Base-by-base conservation (phyloP, 2,113 vertebrate species). In the Vulpes lagopus region DNA sequence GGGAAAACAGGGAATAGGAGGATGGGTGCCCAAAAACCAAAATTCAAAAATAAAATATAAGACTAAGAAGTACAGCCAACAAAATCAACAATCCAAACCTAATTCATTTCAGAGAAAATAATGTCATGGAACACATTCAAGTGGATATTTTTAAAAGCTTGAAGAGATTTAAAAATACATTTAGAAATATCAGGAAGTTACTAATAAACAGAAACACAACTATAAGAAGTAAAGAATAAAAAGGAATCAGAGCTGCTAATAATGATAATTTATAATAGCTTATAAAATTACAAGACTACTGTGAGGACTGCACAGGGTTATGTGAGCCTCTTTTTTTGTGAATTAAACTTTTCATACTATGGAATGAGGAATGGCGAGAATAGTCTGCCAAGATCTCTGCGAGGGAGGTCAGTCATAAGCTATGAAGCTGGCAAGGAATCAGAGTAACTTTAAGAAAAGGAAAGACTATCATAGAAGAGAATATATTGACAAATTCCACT, bases 111-210 rank as follows among this genome's bases (percentile, higher is more conserved):
- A 32, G 20, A 49, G 91, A 89, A 51, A 81, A 84, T 96, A 69
- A 93, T 95, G 91, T 53, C n/a, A 30, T 57, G 57, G 20, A 76
- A 23, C 27, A 23, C 19, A 84, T 53, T 74, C 15, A 74, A 84
- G 80, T 16, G 74, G 15, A 57, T 82, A 43, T 20, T 69, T 76
- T 74, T 43, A 65, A 83, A 69, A 91, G 49, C 32, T 90, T 83
- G 30, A 93, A 76, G 64, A 93, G 53, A 51, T 35, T 16, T 43
- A 90, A 69, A 16, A 30, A 89, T 95, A 81, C 51, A 80, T 80
- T 94, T 90, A 85, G 53, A 55, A 84, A 94, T 88, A 51, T 16
- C 11, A 92, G 93, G 32, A 76, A 85, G 82, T 32, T 94, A 64
- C 51, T 89, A 10, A 84, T 81, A 57, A 91, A 51, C 11, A 91